A percentile compares a stretch with the other conserved stretches of the same genome.
Evolutionary conservation across 2,113 vertebrate species (phyloP).

Genomic region (Zootoca vivipara): DNA sequence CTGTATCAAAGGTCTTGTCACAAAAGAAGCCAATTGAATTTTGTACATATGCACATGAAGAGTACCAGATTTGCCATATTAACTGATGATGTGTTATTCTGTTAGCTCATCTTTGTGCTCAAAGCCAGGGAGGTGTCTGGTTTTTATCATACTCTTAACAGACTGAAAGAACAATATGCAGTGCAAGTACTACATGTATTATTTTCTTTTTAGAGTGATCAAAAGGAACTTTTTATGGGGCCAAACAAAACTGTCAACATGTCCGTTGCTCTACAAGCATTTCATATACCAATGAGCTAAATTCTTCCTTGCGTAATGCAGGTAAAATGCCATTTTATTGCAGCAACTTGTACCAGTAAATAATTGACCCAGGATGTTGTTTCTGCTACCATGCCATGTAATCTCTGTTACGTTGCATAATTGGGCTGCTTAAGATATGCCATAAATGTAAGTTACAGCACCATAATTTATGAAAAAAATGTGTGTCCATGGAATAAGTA

Average conservation of each 20-base stretch:
- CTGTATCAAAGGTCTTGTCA: not conserved
- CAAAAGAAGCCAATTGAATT: not conserved
- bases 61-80: constrained; percentile 32
- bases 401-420: constrained; percentile 29
- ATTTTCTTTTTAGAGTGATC: constrained; percentile 50
- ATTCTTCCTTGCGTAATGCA: constrained; percentile 3
- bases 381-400: constrained; percentile 11
- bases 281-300: constrained; percentile 25
- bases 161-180: constrained; percentile 45
- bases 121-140: constrained; percentile 55
- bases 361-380: constrained; percentile 9
- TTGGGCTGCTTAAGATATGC: constrained; percentile 27
- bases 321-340: constrained; percentile 12
- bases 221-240: constrained; percentile 32
- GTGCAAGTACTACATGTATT: constrained; percentile 30
- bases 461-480: constrained; percentile 33
- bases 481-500: not conserved
- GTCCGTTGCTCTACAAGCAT: constrained; percentile 44
- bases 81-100: constrained; percentile 62
- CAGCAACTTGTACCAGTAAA: constrained; percentile 9
- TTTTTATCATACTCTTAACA: constrained; percentile 38
- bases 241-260: constrained; percentile 47
- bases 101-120: constrained; percentile 50
- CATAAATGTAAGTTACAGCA: constrained; percentile 26
- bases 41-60: not conserved